A percentile compares a stretch with the other conserved stretches of the same genome.
phyloP scores from a whole-genome alignment of 2,113 vertebrate genomes.

The Scopus umbretta region DNA sequence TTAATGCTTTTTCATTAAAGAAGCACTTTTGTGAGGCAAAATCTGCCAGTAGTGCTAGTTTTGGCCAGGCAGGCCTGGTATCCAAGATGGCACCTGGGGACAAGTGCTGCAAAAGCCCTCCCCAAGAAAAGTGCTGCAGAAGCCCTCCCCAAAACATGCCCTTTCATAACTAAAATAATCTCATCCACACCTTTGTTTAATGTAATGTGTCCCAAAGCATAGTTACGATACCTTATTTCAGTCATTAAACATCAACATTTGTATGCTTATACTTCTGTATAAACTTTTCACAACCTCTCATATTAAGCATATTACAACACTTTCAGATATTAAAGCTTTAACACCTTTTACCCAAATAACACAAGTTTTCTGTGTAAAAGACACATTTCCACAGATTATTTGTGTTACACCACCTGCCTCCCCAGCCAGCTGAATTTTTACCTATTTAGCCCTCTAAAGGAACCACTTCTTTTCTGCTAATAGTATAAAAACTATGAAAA shows the following conservation, averaged over 20 bases:
- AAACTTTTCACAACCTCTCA: not conserved
- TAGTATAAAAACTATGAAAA: not conserved
- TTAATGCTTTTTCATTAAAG: not conserved
- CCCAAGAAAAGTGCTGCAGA: not conserved
- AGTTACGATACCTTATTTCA: not conserved
- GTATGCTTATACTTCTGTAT: not conserved
- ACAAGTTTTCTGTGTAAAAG: not conserved
- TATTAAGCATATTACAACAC: not conserved
- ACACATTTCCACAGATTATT: not conserved
- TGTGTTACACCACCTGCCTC: not conserved
- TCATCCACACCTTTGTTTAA: not conserved
- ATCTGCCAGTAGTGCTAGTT: not conserved
- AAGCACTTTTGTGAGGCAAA: not conserved
- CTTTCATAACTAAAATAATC: not conserved
- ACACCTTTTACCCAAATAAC: not conserved
- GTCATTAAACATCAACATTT: not conserved
- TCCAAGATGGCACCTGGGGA: not conserved
- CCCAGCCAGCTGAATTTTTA: not conserved
- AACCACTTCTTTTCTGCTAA: not conserved
- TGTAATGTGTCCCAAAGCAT: not conserved
- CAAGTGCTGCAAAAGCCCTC: too few species aligned
- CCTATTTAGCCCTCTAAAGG: not conserved
- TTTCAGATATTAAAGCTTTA: not conserved
- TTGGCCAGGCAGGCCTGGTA: not conserved
- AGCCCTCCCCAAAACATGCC: not conserved